Evolutionary conservation across 2,797 vertebrate species (phyloP).

Genomic region (Orestias chungarensis): DNA sequence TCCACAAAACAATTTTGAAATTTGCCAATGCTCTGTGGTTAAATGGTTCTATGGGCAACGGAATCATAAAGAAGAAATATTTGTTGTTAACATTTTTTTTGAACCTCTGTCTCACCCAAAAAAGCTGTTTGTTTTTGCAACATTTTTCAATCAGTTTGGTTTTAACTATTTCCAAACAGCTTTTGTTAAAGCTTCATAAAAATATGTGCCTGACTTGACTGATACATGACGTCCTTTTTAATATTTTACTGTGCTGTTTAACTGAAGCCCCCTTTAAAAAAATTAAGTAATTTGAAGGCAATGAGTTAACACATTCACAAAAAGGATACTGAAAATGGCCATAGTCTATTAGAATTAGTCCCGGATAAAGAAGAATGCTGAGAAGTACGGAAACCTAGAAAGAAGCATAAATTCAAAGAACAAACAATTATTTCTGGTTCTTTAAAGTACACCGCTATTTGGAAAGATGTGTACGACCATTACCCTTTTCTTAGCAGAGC

Average conservation of each 20-base stretch:
- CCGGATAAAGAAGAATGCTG: conserved; percentile 93
- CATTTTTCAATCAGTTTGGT: too few species aligned
- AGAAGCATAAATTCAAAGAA: conserved; percentile 10
- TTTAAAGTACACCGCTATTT: conserved; percentile 25
- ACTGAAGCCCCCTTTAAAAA: background rate
- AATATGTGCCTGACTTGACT: background rate
- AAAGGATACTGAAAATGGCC: conserved; percentile 99
- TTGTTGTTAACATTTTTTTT: too few species aligned
- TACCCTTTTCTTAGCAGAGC: conserved; percentile 88
- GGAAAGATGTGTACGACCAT: conserved; percentile 14
- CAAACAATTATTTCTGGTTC: background rate
- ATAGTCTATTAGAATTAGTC: conserved; percentile 94
- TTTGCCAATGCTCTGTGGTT: too few species aligned
- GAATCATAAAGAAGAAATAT: too few species aligned
- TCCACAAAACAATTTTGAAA: too few species aligned
- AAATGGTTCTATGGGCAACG: too few species aligned
- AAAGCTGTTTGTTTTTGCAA: background rate
- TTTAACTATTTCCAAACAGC: background rate
- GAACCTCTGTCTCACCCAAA: too few species aligned
- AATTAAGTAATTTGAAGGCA: conserved; percentile 2
- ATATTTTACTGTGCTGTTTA: background rate
- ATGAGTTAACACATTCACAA: conserved; percentile 1
- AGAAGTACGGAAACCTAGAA: conserved; percentile 84
- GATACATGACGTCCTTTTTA: background rate
- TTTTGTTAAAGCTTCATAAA: background rate